Percentiles rank a stretch among this genome's conserved stretches.
Evolutionary conservation across 1,140 invertebrate species (phyloP).

Genomic region (Agrypnia vestita): DNA sequence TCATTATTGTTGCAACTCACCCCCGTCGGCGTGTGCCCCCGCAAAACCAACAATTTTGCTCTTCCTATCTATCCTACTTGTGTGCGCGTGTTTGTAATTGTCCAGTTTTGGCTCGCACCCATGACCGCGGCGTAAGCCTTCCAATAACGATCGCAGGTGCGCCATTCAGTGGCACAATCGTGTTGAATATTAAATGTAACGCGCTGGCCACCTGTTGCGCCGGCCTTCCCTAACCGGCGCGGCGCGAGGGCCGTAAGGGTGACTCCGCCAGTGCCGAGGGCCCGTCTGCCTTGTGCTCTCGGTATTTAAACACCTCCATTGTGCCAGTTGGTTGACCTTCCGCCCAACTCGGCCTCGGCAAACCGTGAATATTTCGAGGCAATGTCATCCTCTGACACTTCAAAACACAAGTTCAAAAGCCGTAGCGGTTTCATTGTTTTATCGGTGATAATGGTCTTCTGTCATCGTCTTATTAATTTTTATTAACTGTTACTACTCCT

Average conservation of each 20-base stretch:
- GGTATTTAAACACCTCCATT: conserved; percentile 8
- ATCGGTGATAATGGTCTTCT: no score
- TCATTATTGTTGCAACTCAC: no score
- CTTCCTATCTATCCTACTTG: no score
- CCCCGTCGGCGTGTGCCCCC: no score
- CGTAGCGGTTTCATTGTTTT: no score
- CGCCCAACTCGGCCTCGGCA: not conserved
- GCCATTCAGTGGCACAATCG: conserved; percentile 27
- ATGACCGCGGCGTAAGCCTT: conserved; percentile 1
- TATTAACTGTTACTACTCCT: no score
- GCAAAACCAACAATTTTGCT: no score
- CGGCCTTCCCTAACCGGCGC: not conserved
- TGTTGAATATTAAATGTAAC: conserved; percentile 41
- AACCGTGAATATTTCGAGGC: not conserved
- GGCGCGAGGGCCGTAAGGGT: not conserved
- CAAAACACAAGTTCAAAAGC: no score
- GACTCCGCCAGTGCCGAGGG: not conserved
- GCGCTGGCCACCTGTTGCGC: conserved; percentile 33
- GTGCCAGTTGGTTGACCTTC: not conserved
- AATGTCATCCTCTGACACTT: no score
- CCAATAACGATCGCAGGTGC: conserved; percentile 23
- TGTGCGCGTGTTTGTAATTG: no score
- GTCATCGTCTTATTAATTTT: no score
- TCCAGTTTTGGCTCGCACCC: no score
- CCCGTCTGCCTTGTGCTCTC: not conserved